phyloP scores from a whole-genome alignment of 2,113 vertebrate species.

The Ibidorhyncha struthersii region DNA sequence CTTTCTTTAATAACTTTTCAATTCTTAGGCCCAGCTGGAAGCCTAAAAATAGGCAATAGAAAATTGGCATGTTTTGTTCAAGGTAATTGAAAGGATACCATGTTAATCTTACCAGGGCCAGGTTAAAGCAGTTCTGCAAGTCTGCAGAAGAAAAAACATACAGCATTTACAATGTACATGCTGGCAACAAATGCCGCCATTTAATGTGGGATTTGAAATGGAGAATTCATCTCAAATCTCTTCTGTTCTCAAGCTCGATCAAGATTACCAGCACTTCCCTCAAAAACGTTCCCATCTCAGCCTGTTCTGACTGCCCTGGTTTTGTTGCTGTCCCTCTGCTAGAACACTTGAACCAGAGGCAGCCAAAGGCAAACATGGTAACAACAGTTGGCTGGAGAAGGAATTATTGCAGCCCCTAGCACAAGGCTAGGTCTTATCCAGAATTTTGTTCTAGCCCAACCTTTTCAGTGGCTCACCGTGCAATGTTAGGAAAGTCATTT shows the following conservation, averaged over 20 bases:
- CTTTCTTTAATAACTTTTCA: slow-evolving; percentile 69
- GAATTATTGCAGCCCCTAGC: not conserved
- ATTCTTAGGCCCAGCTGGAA: slow-evolving; percentile 66
- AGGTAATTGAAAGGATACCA: slow-evolving; percentile 54
- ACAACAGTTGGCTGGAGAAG: not conserved
- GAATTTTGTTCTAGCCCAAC: not conserved
- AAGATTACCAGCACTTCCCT: not conserved
- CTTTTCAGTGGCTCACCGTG: not conserved
- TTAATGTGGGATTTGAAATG: not conserved
- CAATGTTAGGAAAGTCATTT: not conserved
- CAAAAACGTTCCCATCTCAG: not conserved
- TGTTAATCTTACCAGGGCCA: slow-evolving; percentile 11
- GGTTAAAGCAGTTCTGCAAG: slow-evolving; percentile 24
- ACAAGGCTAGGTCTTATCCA: not conserved
- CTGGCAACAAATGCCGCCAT: not conserved
- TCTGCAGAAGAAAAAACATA: not conserved
- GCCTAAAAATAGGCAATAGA: slow-evolving; percentile 67
- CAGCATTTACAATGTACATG: not conserved
- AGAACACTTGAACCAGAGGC: not conserved
- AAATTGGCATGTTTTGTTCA: slow-evolving; percentile 58
- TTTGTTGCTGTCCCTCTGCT: not conserved
- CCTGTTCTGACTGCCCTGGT: not conserved
- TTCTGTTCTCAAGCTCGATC: not conserved
- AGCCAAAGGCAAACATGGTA: not conserved
- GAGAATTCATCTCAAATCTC: not conserved